phyloP scores from a whole-genome alignment of 2,797 vertebrate genomes.

The Bucorvus abyssinicus region DNA sequence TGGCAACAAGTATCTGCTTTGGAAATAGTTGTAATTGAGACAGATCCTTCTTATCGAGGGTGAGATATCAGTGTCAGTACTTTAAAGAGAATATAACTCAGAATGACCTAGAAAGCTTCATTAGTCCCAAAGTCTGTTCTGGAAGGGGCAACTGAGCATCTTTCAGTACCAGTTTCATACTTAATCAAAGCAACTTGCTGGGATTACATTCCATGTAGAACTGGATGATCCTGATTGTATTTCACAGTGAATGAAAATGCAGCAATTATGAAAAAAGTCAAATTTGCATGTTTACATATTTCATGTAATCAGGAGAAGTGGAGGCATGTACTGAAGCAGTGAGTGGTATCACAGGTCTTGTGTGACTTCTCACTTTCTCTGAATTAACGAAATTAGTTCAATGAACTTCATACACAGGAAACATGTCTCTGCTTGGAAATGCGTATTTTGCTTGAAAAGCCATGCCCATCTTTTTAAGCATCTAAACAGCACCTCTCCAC shows the following conservation, averaged over 20 bases:
- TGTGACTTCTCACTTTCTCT: background rate
- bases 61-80: background rate
- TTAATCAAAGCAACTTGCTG: background rate
- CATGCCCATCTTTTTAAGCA: background rate
- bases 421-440: background rate
- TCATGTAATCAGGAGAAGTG: constrained; percentile 59
- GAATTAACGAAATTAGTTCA: background rate
- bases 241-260: constrained; percentile 36
- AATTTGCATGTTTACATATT: constrained; percentile 66
- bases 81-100: background rate
- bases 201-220: background rate
- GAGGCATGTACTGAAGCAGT: background rate
- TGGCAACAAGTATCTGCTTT: background rate
- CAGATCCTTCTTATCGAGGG: background rate
- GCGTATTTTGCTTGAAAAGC: background rate
- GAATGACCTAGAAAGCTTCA: background rate
- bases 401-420: background rate
- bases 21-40: background rate
- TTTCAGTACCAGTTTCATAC: background rate
- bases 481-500: background rate
- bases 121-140: background rate
- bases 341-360: background rate
- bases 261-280: constrained; percentile 55
- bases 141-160: background rate
- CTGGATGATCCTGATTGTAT: background rate